Conservation (phyloP, 2,797 vertebrate genomes). For the Fistularia tabacaria region DNA sequence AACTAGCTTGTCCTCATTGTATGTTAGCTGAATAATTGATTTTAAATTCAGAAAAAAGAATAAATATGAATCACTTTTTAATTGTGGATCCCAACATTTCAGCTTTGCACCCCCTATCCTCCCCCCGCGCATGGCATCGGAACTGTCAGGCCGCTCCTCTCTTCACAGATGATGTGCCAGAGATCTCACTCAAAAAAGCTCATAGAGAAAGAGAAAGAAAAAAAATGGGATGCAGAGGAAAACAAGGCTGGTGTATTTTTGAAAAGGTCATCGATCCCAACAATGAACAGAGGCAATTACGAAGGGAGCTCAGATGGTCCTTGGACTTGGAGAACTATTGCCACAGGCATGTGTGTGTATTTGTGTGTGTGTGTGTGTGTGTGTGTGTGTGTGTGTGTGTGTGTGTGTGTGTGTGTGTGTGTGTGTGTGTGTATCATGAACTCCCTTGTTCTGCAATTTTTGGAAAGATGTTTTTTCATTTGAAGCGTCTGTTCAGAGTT, state of each 20-base stretch:
- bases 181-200: constrained; percentile 7
- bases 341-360: constrained; percentile 9
- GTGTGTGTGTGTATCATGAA: neutral
- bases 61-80: too few relatives aligned
- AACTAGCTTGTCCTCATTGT: too few relatives aligned
- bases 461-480: too few relatives aligned
- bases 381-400: constrained; percentile 9
- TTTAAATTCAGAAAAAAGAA: too few relatives aligned
- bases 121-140: constrained; percentile 2
- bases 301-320: constrained; percentile 38
- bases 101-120: too few relatives aligned
- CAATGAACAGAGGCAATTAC: constrained; percentile 48
- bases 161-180: constrained; percentile 9
- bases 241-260: constrained; percentile 15
- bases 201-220: constrained; percentile 10
- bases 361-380: neutral
- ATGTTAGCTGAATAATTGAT: too few relatives aligned
- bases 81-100: too few relatives aligned
- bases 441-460: too few relatives aligned
- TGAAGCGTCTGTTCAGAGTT: too few relatives aligned
- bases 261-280: constrained; percentile 49
- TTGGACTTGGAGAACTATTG: constrained; percentile 36
- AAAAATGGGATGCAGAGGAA: constrained; percentile 2
- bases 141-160: too few relatives aligned
- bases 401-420: constrained; percentile 1